Evolutionary conservation across 2,888 invertebrate genomes (phyloP), one percentile per base, ranked within the genome.

Genomic region (Hirtodrosophila trivittata): DNA sequence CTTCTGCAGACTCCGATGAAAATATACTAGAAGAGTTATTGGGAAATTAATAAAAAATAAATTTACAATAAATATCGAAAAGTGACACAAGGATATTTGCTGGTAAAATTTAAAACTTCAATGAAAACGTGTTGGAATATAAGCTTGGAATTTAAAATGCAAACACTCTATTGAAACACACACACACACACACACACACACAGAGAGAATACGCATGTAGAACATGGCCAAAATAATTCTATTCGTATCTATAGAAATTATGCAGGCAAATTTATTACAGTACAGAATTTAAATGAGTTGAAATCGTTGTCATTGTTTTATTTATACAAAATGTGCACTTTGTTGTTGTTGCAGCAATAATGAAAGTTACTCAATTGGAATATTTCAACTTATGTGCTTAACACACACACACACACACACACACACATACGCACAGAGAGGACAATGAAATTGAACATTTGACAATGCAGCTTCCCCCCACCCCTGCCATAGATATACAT

Each of bases 341-440:
- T 68, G 49, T 54, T 51, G 37, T 64, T 67, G 52, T 60, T 77
- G 73, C 55, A 75, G 77, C 66, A 69, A 78, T 86, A 86, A 86
- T 86, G 81, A 84, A 86, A 81, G 74, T 84, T 81, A 83, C 80
- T 86, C 86, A 86, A 83, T 86, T 83, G 85, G 84, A 86, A 86
- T 86, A 86, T 86, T 86, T 83, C 84, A 86, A 86, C 86, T 85
- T 84, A 84, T 84, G 80, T 82, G 82, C 84, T 84, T 82, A 84
- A 72, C 75, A 70, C 59, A 50, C 63, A 59, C 50, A 58, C 26
- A 47, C 14, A 32, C 45, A 38, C 16, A 54, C 37, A 46, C 63
- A 59, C 50, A 58, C 26, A 47, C 14, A 32, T 42, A 38, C 16
- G 50, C 37, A 32, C 16, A 43, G 13, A 59, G 33, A 56, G 62